A percentile compares a stretch with the other conserved stretches of the same genome.
Conservation (phyloP, 1,140 invertebrate genomes). For the Atta colombica region DNA sequence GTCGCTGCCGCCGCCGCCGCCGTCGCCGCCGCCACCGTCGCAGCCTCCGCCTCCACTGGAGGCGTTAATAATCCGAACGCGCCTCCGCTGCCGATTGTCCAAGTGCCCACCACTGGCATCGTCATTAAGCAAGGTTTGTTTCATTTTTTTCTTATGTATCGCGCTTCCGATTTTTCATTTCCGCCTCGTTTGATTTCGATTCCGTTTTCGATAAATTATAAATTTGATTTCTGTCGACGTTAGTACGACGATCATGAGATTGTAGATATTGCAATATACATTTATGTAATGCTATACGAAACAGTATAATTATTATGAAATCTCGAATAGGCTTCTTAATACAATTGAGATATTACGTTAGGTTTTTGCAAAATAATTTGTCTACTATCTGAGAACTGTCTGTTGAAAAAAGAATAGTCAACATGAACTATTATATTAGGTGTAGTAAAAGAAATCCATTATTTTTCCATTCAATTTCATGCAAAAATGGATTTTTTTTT, state of each 20-base stretch:
- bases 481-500: too few species aligned
- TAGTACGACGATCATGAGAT: not conserved
- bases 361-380: conserved; percentile 14
- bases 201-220: too few species aligned
- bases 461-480: too few species aligned
- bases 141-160: conserved; percentile 71
- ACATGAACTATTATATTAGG: not conserved
- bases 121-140: conserved; percentile 86
- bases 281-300: not conserved
- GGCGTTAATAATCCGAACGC: conserved; percentile 67
- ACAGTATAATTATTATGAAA: not conserved
- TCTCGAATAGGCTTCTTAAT: not conserved
- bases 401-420: not conserved
- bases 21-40: not conserved
- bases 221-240: not conserved
- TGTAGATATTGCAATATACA: not conserved
- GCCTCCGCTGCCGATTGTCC: conserved; percentile 83
- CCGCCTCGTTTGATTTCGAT: not conserved
- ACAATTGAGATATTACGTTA: not conserved
- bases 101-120: conserved; percentile 83
- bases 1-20: conserved; percentile 61
- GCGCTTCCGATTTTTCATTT: conserved; percentile 60
- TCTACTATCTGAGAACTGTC: not conserved
- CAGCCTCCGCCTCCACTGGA: conserved; percentile 23
- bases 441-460: too few species aligned